Percentiles rank a stretch among this genome's conserved stretches.
These are phyloP conservation scores for Thymelicus lineola DNA, from an alignment of 2,888 invertebrate species.

Conservation along the genomic window DNA sequence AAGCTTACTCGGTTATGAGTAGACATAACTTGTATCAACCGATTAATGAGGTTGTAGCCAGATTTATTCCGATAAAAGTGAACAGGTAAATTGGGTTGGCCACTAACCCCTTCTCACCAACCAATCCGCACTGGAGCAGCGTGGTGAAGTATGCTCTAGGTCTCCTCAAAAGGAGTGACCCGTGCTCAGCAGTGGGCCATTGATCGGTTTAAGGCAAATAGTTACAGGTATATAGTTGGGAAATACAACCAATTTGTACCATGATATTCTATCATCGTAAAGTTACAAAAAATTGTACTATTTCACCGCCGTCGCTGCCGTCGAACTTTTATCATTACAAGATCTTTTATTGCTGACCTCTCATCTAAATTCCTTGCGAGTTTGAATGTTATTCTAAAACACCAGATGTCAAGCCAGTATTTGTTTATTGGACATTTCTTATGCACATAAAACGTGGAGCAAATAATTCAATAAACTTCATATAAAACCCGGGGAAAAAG, in stretches of 20 bases:
- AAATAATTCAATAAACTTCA: conserved; percentile 7
- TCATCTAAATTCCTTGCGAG: conserved; percentile 31
- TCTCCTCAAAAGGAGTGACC: no score
- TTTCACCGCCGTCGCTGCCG: neutral
- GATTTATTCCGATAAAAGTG: no score
- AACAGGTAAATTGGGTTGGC: no score
- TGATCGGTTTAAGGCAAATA: no score
- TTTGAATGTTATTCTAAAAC: conserved; percentile 28
- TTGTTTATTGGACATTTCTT: conserved; percentile 29
- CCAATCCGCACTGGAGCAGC: no score
- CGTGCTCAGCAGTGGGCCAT: no score
- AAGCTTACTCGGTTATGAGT: no score
- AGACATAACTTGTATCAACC: no score
- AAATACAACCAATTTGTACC: neutral
- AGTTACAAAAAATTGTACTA: conserved; percentile 12
- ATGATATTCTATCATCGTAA: neutral
- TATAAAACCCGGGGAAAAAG: conserved; percentile 2
- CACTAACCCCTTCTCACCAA: no score
- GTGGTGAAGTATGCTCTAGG: no score
- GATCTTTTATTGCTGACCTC: conserved; percentile 28
- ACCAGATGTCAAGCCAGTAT: conserved; percentile 33
- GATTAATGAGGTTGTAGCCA: no score
- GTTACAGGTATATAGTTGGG: no score
- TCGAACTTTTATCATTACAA: conserved; percentile 27
- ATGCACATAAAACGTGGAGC: conserved; percentile 15